Evolutionary conservation across 2,797 vertebrate species (phyloP), one percentile per base, ranked within the genome.

Genomic region (Arrhamphus sclerolepis): DNA sequence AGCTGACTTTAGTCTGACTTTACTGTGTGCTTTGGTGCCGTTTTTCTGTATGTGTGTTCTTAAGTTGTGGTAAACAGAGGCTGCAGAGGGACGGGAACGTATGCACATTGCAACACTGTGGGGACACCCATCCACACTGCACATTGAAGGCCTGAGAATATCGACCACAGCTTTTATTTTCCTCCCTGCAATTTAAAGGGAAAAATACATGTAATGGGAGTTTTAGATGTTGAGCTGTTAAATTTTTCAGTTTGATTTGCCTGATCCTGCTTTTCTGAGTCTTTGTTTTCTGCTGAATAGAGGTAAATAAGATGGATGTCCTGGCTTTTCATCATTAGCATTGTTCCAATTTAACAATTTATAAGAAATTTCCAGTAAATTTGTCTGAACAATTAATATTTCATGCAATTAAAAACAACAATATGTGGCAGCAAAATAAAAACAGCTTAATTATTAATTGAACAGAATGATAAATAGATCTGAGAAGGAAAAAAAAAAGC

Each of bases 341-440:
- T 93, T 93, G 93, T 93, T 93, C 89, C 87, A 90, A 84, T 94
- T 93, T 92, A 92, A 92, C 90, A 92, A 94, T 94, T 94, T 93
- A 93, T 92, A 92, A 89, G 87, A 88, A 87, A 89, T 90, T 87
- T 83, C 83, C 89, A 87, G 83, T 85, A 90, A 90, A 90, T 91
- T 92, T 93, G 89, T 92, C 87, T 64, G 83, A 84, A 78, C 83
- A 73, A 91, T 94, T 71, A 93, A 94, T 93, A 91, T 92, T 94
- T 93, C 73, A 94, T 92, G 89, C 85, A 87, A 91, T 91, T 92
- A 93, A 90, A 88, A 93, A 93, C 89, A 92, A 94, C 92, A 93
- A 91, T 93, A 92, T 93, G 84, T 72, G 20, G 89, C 89, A 78
- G 84, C 85, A 78, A 93, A 92, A 93, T 92, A 93, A 89, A 92